Evolutionary conservation across 2,888 invertebrate species (phyloP), one percentile per base, ranked within the genome.

Genomic region (Lasioglossum lativentre): DNA sequence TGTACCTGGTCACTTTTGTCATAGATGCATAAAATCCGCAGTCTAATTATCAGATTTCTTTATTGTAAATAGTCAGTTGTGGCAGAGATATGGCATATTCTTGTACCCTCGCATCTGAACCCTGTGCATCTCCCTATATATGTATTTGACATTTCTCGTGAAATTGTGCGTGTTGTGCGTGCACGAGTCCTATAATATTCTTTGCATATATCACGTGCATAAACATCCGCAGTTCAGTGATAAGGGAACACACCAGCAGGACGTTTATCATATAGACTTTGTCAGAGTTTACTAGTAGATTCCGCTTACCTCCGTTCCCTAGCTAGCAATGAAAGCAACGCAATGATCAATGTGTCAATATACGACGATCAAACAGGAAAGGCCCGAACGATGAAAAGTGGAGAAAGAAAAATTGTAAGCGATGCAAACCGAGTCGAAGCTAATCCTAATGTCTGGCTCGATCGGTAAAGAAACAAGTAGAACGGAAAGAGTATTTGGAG

Each of bases 251-350:
- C 92, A 93, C 85, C 91, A 90, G 89, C 90, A 90, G 91, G 86
- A 91, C 88, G 89, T 86, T 91, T 88, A 89, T 89, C 75, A 87
- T 86, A 88, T 86, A 88, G 85, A 86, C 80, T 77, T 80, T 86
- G 75, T 83, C 56, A 89, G 88, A 88, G 88, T 86, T 90, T 80
- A 87, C 86, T 90, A 86, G 85, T 90, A 90, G 86, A 86, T 86
- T 90, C 86, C 34, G 93, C 94, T 93, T 94, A 95, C 95, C 95
- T 95, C 93, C 92, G 90, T 93, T 94, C 93, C 94, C 94, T 92
- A 93, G 94, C 93, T 95, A 94, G 93, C 95, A 94, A 94, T 94
- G 92, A 93, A 94, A 94, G 94, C 92, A 92, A 94, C 93, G 92
- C 82, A 94, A 92, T 93, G 90, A 94, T 94, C 93, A 94, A 93